Conservation (phyloP, 1,140 invertebrate genomes). For the Chironomus striatipennis region DNA sequence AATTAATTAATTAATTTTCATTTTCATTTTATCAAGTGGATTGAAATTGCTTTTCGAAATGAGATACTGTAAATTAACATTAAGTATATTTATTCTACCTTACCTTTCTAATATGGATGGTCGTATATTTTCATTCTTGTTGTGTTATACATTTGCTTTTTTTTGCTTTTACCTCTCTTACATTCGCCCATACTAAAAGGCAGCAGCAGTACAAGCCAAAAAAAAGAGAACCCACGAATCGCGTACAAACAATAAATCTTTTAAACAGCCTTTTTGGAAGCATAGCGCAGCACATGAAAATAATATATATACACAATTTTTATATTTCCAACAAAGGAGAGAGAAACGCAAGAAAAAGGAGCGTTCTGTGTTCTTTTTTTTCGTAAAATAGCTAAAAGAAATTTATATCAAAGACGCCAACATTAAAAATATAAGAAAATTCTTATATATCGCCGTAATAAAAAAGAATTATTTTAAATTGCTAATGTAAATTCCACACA, state of each 20-base stretch:
- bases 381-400: constrained; percentile 18
- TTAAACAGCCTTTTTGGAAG: not conserved
- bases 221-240: constrained; percentile 20
- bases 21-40: not conserved
- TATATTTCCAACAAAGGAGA: not conserved
- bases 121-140: constrained; percentile 2
- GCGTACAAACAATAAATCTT: constrained; percentile 19
- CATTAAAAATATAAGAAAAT: constrained; percentile 23
- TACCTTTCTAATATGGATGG: not conserved
- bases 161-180: not conserved
- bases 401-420: constrained; percentile 23
- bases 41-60: no score
- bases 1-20: constrained; percentile 4
- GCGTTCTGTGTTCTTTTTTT: not conserved
- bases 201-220: no score
- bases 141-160: not conserved
- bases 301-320: not conserved
- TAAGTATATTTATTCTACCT: no score
- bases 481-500: constrained; percentile 21
- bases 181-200: not conserved
- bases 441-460: constrained; percentile 19
- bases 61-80: no score
- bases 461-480: constrained; percentile 23
- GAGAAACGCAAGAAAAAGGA: constrained; percentile 11
- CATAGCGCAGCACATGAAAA: no score